Conservation (phyloP, 2,113 vertebrate species). For the Anthoscopus minutus region DNA sequence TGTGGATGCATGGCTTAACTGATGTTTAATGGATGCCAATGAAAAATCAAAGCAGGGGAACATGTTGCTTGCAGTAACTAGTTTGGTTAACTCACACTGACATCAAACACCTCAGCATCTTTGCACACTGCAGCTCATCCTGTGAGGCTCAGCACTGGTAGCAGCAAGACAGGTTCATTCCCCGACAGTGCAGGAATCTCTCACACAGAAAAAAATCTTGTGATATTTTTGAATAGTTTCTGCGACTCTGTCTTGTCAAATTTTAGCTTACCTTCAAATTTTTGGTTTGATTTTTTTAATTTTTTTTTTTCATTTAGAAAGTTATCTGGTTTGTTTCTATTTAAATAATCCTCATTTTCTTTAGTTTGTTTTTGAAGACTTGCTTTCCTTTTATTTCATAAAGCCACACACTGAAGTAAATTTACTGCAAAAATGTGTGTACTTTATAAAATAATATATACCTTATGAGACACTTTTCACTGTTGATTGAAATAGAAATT, state of each 20-base stretch:
- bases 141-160: neutral
- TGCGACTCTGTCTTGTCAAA: neutral
- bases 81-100: neutral
- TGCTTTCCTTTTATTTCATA: neutral
- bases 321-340: neutral
- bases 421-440: neutral
- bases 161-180: neutral
- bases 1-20: neutral
- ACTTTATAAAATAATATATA: neutral
- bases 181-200: neutral
- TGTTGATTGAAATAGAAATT: neutral
- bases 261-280: neutral
- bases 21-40: neutral
- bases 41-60: neutral
- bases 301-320: neutral
- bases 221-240: neutral
- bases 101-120: neutral
- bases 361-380: neutral
- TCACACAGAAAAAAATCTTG: neutral
- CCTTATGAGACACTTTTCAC: neutral
- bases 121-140: fast-evolving
- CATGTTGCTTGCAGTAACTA: neutral
- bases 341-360: neutral
- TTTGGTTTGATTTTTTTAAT: neutral
- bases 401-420: neutral